phyloP scores from a whole-genome alignment of 2,113 vertebrate genomes.

The Brachyistius frenatus region DNA sequence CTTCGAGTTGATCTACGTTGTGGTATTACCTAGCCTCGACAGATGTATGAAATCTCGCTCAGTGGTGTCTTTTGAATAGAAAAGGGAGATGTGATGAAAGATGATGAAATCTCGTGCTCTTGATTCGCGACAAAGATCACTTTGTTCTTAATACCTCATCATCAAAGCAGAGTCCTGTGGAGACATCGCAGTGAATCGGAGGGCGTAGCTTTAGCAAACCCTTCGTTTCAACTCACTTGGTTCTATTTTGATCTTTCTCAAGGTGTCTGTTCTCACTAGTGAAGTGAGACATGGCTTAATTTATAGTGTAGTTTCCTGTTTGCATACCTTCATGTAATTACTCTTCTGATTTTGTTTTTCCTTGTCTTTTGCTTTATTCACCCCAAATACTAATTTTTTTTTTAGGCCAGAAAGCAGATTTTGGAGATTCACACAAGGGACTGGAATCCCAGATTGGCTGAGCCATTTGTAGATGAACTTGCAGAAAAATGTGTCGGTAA shows the following conservation, averaged over 20 bases:
- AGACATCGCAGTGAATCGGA: constrained; percentile 21
- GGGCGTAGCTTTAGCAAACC: background rate
- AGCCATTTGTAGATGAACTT: constrained; percentile 95
- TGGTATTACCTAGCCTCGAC: background rate
- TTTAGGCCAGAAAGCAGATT: constrained; percentile 98
- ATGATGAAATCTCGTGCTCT: constrained; percentile 32
- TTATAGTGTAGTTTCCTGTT: background rate
- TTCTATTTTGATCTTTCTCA: background rate
- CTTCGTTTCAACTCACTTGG: background rate
- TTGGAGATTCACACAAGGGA: constrained; percentile 98
- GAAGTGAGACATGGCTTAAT: background rate
- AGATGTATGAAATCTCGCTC: constrained; percentile 11
- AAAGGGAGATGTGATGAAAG: constrained; percentile 50
- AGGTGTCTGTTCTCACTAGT: constrained; percentile 3
- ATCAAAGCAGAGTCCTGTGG: constrained; percentile 49
- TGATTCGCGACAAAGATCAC: constrained; percentile 28
- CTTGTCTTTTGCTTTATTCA: constrained; percentile 12
- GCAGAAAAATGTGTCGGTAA: constrained; percentile 99
- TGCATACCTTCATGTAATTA: background rate
- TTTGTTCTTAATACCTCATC: constrained; percentile 37
- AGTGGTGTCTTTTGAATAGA: constrained; percentile 14
- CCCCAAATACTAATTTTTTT: background rate
- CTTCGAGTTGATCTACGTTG: background rate
- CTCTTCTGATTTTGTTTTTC: background rate
- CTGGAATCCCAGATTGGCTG: constrained; percentile 95